Base-by-base conservation (phyloP, 2,888 invertebrate genomes). In the Noctua janthe region DNA sequence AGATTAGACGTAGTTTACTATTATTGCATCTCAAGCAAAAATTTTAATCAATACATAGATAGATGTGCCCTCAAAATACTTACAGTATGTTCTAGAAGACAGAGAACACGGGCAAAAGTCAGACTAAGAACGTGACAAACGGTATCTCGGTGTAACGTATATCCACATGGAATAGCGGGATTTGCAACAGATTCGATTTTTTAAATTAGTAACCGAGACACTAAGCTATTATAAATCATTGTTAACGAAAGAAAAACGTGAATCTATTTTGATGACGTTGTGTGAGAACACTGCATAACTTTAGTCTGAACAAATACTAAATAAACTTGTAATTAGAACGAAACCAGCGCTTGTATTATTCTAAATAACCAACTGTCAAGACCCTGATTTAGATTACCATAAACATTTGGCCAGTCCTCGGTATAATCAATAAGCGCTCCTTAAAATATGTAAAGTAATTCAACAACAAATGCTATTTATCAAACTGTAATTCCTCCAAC, bases 391-490 rank as follows among this genome's bases (percentile, higher is more conserved):
- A 15, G 43, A 77, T 86, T 86, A 64, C 62, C 62, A 66, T 74
- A 71, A 67, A 59, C 20, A 74, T 78, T 59, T 70, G n/a, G 23
- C 39, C 29, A 15, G 15, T 49, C 47, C 54, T 35, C 20, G 49
- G 20, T 49, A 54, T 10, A 56, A 67, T 59, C 10, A 83, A 72
- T 54, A 54, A 49, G 20, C 54, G 35, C 8, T n/a, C 49, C 64
- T 54, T 59, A 47, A 78, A 86, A 78, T 83, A 84, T 75, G 73
- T 51, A 56, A 83, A 85, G 17, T 49, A 47, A 72, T 74, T 76
- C 51, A 59, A 83, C 70, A 80, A 74, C 69, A 80, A 84, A 76
- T 67, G 39, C 62, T 83, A 71, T 87, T 76, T 75, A 83, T 76
- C 69, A 76, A 75, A 78, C n/a, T 74, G 66, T 62, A 62, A 76